These are phyloP conservation scores for Pristionchus entomophagus DNA, from an alignment of 2,888 invertebrate genomes.

Conservation along the genomic window DNA sequence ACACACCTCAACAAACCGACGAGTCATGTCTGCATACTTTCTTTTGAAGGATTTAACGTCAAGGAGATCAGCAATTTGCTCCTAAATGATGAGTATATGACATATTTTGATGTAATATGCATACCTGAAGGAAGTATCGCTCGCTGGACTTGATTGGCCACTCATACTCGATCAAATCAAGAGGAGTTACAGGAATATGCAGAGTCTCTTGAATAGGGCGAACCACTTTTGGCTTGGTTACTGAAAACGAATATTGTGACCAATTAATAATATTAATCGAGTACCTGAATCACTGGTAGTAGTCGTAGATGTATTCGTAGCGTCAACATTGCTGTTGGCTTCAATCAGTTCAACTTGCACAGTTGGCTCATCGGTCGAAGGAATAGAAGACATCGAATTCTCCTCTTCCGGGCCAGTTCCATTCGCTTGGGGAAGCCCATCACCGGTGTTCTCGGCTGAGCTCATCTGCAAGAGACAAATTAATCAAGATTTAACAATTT, in stretches of 20 bases:
- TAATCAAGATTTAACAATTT: neutral
- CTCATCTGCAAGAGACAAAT: neutral
- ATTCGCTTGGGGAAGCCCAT: neutral
- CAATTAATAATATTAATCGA: neutral
- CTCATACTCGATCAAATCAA: conserved; percentile 73
- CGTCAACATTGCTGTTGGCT: neutral
- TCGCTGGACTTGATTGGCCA: conserved; percentile 74
- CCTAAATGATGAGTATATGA: conserved; percentile 79
- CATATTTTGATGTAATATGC: neutral
- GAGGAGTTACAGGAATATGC: conserved; percentile 34
- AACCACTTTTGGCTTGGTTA: conserved; percentile 30
- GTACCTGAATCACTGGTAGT: neutral
- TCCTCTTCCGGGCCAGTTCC: conserved; percentile 5
- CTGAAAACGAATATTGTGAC: neutral
- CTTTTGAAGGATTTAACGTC: conserved; percentile 96
- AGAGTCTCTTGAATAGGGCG: conserved; percentile 47
- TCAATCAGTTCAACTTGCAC: neutral
- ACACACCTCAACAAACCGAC: conserved; percentile 80
- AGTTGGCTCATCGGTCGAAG: conserved; percentile 20
- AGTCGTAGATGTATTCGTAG: neutral
- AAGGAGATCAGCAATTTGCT: conserved; percentile 93
- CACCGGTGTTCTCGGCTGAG: conserved; percentile 8
- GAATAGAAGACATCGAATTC: conserved; percentile 37
- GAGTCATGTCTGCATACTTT: conserved; percentile 80
- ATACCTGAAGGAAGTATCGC: conserved; percentile 70